A percentile compares a stretch with the other conserved stretches of the same genome.
Evolutionary conservation across 2,797 vertebrate species (phyloP).

Genomic region (Megalops cyprinoides): DNA sequence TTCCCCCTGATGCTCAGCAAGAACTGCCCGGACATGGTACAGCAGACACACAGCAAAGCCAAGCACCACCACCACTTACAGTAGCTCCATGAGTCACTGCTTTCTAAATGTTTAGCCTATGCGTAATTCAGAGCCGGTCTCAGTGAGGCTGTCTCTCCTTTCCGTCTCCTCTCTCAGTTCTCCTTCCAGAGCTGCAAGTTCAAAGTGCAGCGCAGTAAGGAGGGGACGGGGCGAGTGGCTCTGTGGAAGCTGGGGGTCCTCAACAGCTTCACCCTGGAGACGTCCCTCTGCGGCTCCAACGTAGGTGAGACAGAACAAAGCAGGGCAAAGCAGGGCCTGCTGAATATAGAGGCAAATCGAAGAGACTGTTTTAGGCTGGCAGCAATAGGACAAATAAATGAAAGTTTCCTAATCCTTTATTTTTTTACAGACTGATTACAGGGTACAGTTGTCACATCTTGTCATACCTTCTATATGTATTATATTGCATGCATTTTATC

Average conservation of each 20-base stretch:
- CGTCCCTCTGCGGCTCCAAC: slow-evolving; percentile 72
- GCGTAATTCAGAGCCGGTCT: too few relatives aligned
- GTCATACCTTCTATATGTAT: too few relatives aligned
- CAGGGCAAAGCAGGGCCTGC: not conserved
- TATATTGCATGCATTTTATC: too few relatives aligned
- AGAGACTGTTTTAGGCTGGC: too few relatives aligned
- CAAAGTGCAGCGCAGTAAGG: slow-evolving; percentile 69
- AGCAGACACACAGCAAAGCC: not conserved
- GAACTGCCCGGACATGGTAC: slow-evolving; percentile 75
- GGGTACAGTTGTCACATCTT: too few relatives aligned
- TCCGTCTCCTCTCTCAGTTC: slow-evolving; percentile 62
- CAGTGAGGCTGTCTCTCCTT: slow-evolving; percentile 41
- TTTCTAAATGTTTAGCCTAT: too few relatives aligned
- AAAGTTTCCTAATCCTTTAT: too few relatives aligned
- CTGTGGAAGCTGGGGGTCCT: slow-evolving; percentile 77
- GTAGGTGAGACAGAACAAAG: slow-evolving; percentile 68
- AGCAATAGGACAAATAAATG: too few relatives aligned
- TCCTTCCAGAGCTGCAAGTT: slow-evolving; percentile 75
- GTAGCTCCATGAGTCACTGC: too few relatives aligned
- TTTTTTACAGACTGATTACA: too few relatives aligned
- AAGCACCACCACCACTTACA: too few relatives aligned
- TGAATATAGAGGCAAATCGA: too few relatives aligned
- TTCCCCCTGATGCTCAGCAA: slow-evolving; percentile 78
- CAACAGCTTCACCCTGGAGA: slow-evolving; percentile 79
- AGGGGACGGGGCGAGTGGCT: slow-evolving; percentile 72